Percentiles rank a stretch among this genome's conserved stretches.
Conservation (phyloP, 2,113 vertebrate genomes). For the Myotis yumanensis region DNA sequence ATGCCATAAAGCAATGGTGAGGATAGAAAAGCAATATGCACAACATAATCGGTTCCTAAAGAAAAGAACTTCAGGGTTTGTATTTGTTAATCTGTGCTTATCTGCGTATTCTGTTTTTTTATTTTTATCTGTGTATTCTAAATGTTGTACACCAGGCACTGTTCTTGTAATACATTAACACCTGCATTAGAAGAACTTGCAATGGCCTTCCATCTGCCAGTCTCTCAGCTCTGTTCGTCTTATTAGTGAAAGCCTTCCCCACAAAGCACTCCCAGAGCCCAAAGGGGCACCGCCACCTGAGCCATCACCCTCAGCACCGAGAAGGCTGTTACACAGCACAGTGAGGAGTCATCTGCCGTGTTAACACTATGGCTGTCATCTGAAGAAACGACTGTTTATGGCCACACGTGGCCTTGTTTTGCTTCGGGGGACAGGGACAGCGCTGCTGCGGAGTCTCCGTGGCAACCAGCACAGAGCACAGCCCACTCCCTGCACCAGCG, state of each 20-base stretch:
- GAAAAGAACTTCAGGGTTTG: background rate
- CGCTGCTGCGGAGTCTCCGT: rapidly evolving
- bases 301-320: background rate
- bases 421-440: background rate
- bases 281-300: background rate
- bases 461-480: background rate
- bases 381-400: too few relatives aligned
- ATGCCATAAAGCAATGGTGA: background rate
- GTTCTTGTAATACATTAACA: background rate
- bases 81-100: background rate
- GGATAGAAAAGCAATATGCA: background rate
- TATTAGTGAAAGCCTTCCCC: background rate
- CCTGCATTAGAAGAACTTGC: background rate
- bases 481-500: background rate
- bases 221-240: background rate
- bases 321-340: background rate
- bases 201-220: background rate
- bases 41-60: background rate
- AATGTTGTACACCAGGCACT: background rate
- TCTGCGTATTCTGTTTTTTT: background rate
- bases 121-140: background rate
- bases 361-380: background rate
- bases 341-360: background rate
- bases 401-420: background rate
- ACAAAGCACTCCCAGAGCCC: background rate